Percentiles rank a stretch among this genome's conserved stretches.
These are phyloP conservation scores for Helicorthomorpha holstii DNA, from an alignment of 1,140 invertebrate species.

Conservation along the genomic window DNA sequence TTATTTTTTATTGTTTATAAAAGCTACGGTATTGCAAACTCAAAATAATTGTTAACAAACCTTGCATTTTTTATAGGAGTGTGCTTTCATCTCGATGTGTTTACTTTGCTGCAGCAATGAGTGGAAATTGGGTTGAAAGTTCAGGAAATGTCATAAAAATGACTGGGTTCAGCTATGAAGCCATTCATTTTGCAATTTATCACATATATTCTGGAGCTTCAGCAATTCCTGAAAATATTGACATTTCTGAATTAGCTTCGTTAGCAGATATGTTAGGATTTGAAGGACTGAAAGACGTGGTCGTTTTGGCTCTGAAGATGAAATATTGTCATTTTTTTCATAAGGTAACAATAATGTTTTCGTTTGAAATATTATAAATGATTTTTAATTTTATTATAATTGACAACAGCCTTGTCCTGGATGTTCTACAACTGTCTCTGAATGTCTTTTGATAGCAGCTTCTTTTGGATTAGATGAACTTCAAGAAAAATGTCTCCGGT, in stretches of 20 bases:
- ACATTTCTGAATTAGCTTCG: conserved; percentile 65
- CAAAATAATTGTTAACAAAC: no score
- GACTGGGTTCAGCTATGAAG: conserved; percentile 63
- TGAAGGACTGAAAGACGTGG: conserved; percentile 75
- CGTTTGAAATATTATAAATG: neutral
- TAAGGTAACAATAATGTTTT: conserved; percentile 36
- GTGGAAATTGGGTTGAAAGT: conserved; percentile 62
- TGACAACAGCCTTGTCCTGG: conserved; percentile 45
- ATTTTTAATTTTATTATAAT: neutral
- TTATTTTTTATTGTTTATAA: no score
- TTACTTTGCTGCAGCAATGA: conserved; percentile 76
- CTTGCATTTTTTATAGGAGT: conserved; percentile 31
- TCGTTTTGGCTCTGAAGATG: conserved; percentile 63
- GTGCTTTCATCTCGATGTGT: conserved; percentile 72
- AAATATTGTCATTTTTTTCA: conserved; percentile 85
- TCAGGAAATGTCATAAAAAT: conserved; percentile 61
- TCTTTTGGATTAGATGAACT: conserved; percentile 73
- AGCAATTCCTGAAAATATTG: conserved; percentile 62
- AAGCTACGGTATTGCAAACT: no score
- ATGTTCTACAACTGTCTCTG: conserved; percentile 57
- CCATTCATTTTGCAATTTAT: conserved; percentile 71
- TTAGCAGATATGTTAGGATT: conserved; percentile 71
- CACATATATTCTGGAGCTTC: conserved; percentile 82
- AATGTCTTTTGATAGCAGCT: conserved; percentile 60
- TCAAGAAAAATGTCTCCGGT: conserved; percentile 47